These are phyloP conservation scores for Cheirogaleus major DNA, from an alignment of 2,797 vertebrate species.

Conservation along the genomic window DNA sequence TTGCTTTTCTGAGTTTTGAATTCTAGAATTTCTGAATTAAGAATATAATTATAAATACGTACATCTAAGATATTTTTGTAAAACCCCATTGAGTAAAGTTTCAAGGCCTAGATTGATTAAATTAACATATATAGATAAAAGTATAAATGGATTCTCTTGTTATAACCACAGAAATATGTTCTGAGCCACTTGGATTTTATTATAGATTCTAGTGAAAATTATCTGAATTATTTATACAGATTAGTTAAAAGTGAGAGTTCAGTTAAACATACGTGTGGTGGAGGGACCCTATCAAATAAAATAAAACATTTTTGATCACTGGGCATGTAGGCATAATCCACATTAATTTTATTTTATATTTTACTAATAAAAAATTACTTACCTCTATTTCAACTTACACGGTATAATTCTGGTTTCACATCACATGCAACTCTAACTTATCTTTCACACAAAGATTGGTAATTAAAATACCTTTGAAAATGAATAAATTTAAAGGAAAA, in stretches of 20 bases:
- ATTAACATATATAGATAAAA: background rate
- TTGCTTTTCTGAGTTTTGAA: slow-evolving; percentile 30
- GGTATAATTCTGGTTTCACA: background rate
- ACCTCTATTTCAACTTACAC: background rate
- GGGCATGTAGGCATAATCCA: background rate
- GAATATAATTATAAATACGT: background rate
- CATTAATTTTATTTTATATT: background rate
- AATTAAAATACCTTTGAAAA: background rate
- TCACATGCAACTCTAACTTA: background rate
- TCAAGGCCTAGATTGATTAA: background rate
- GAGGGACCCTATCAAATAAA: background rate
- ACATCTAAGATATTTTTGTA: background rate
- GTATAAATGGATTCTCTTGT: background rate
- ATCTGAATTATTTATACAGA: background rate
- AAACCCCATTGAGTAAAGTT: background rate
- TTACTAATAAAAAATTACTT: background rate
- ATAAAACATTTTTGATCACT: background rate
- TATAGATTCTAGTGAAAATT: slow-evolving; percentile 10
- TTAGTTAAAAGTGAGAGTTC: background rate
- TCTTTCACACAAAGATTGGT: background rate
- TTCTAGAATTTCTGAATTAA: background rate
- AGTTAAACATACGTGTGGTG: background rate
- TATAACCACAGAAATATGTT: background rate
- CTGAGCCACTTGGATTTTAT: background rate
- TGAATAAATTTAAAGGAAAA: background rate